These are phyloP conservation scores for Vireo altiloquus DNA, from an alignment of 2,113 vertebrate genomes.

Conservation along the genomic window DNA sequence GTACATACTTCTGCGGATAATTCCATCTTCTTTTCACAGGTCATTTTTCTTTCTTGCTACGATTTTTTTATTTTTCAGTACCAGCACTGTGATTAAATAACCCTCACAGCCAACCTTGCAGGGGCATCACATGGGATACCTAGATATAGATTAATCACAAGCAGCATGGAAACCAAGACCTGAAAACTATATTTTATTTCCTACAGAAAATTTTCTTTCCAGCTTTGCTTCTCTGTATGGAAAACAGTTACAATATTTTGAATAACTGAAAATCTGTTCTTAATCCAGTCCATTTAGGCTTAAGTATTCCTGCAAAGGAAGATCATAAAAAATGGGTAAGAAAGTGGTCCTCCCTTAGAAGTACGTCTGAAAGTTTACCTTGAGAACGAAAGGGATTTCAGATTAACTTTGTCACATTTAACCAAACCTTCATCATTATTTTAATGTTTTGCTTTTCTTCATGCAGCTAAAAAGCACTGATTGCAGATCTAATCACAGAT, in stretches of 20 bases:
- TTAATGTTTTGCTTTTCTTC: background rate
- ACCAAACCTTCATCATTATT: background rate
- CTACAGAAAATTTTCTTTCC: background rate
- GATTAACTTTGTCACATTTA: background rate
- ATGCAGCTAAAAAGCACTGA: background rate
- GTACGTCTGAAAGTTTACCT: background rate
- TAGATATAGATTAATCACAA: background rate
- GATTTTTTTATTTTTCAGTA: background rate
- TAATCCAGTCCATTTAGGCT: background rate
- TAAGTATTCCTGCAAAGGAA: background rate
- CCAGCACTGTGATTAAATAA: background rate
- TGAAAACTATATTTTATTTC: background rate
- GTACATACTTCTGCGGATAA: background rate
- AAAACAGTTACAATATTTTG: background rate
- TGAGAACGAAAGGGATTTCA: background rate
- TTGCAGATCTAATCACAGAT: background rate
- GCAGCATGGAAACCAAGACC: background rate
- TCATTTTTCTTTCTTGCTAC: background rate
- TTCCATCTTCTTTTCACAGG: background rate
- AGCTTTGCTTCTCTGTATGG: background rate
- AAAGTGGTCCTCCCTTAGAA: background rate
- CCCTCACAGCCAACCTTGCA: background rate
- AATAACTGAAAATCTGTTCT: background rate
- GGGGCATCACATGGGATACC: background rate
- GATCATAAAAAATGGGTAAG: background rate